These are phyloP conservation scores for Oligia latruncula DNA, from an alignment of 2,888 invertebrate species.

Conservation along the genomic window DNA sequence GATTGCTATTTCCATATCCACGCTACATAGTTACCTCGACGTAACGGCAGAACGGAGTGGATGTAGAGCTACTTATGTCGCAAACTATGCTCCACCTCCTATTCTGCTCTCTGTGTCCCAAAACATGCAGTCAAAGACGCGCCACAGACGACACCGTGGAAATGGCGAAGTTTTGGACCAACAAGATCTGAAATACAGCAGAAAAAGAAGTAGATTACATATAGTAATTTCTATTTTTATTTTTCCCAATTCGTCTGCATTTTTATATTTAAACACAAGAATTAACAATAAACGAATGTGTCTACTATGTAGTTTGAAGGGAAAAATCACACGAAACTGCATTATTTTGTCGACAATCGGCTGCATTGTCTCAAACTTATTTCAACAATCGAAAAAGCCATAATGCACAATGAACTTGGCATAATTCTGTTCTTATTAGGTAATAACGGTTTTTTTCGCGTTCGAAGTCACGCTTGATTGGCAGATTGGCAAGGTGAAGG, in stretches of 20 bases:
- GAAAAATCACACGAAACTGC: conserved; percentile 60
- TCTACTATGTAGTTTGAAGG: conserved; percentile 40
- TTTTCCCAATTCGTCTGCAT: conserved; percentile 23
- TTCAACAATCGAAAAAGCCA: conserved; percentile 51
- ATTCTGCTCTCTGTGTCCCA: background rate
- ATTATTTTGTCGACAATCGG: conserved; percentile 58
- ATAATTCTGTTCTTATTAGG: conserved; percentile 70
- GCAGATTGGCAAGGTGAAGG: conserved; percentile 75
- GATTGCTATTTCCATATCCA: background rate
- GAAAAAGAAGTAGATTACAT: background rate
- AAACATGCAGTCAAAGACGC: background rate
- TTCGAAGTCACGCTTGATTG: conserved; percentile 69
- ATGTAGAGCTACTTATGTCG: background rate
- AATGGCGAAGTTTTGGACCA: background rate
- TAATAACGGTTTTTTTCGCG: conserved; percentile 69
- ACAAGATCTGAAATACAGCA: background rate
- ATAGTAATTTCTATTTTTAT: background rate
- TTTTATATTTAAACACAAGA: conserved; percentile 37
- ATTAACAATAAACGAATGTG: conserved; percentile 52
- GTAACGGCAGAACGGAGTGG: background rate
- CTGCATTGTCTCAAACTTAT: conserved; percentile 56
- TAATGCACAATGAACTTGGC: conserved; percentile 75
- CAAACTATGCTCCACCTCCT: background rate
- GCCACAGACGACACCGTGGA: background rate
- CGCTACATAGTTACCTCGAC: background rate